Evolutionary conservation across 2,797 vertebrate genomes (phyloP).

Genomic region (Otolemur crassicaudatus): DNA sequence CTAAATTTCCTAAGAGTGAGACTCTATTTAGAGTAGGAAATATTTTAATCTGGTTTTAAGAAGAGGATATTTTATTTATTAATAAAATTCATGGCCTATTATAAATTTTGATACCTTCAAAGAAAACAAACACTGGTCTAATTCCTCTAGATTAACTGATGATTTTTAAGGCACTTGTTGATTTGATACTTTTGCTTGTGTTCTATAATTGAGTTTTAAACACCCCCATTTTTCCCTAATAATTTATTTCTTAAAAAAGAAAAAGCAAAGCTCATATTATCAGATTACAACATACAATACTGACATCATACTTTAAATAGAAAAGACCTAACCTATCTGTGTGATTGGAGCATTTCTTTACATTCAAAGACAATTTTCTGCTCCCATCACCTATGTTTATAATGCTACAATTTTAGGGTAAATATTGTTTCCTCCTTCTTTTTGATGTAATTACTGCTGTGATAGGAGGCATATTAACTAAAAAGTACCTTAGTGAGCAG

Average conservation of each 20-base stretch:
- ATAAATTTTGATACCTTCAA: not conserved
- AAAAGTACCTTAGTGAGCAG: not conserved
- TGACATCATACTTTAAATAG: not conserved
- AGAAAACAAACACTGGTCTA: not conserved
- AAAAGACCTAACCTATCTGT: not conserved
- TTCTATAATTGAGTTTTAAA: not conserved
- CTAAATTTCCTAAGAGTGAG: not conserved
- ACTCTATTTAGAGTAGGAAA: not conserved
- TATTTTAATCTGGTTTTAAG: not conserved
- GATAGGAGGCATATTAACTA: not conserved
- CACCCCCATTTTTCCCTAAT: not conserved
- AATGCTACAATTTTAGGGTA: not conserved
- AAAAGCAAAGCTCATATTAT: not conserved
- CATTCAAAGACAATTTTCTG: not conserved
- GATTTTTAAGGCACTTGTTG: not conserved
- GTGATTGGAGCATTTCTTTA: not conserved
- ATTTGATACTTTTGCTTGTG: not conserved
- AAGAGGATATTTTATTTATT: slow-evolving; percentile 26
- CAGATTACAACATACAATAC: not conserved
- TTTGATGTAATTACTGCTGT: not conserved
- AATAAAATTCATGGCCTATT: not conserved
- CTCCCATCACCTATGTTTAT: not conserved
- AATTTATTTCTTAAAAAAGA: not conserved
- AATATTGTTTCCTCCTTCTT: not conserved
- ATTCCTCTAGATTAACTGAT: not conserved